phyloP scores from a whole-genome alignment of 2,888 invertebrate species.

The Neoaliturus tenellus region DNA sequence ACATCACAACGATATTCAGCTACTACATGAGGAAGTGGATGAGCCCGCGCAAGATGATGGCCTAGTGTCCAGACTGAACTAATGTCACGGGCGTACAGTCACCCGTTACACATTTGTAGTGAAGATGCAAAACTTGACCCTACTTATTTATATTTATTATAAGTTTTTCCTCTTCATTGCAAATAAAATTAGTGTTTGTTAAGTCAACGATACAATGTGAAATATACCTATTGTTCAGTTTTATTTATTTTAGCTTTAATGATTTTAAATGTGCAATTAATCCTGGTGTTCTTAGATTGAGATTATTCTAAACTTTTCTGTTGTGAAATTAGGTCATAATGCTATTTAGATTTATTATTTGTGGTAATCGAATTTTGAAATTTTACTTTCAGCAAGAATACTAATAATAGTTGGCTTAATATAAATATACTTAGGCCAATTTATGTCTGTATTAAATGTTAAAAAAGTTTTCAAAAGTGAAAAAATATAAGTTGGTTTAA shows the following conservation, averaged over 20 bases:
- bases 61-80: slow-evolving; percentile 70
- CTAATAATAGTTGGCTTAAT: too few species aligned
- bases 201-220: slow-evolving; percentile 13
- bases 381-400: too few species aligned
- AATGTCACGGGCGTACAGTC: slow-evolving; percentile 8
- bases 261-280: slow-evolving; percentile 8
- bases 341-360: not conserved
- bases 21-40: slow-evolving; percentile 97
- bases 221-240: slow-evolving; percentile 29
- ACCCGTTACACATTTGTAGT: slow-evolving; percentile 62
- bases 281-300: not conserved
- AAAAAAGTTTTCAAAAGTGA: too few species aligned
- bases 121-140: slow-evolving; percentile 68
- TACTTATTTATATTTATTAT: slow-evolving; percentile 56
- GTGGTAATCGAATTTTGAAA: too few species aligned
- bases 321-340: not conserved
- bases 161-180: slow-evolving; percentile 68
- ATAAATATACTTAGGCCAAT: too few species aligned
- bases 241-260: slow-evolving; percentile 45
- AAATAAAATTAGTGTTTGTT: slow-evolving; percentile 53
- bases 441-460: too few species aligned
- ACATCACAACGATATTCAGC: slow-evolving; percentile 94
- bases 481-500: too few species aligned
- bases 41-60: slow-evolving; percentile 88
- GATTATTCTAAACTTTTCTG: not conserved